Percentiles rank a stretch among this genome's conserved stretches.
phyloP scores from a whole-genome alignment of 2,888 invertebrate genomes.

The Cosmopolites sordidus region DNA sequence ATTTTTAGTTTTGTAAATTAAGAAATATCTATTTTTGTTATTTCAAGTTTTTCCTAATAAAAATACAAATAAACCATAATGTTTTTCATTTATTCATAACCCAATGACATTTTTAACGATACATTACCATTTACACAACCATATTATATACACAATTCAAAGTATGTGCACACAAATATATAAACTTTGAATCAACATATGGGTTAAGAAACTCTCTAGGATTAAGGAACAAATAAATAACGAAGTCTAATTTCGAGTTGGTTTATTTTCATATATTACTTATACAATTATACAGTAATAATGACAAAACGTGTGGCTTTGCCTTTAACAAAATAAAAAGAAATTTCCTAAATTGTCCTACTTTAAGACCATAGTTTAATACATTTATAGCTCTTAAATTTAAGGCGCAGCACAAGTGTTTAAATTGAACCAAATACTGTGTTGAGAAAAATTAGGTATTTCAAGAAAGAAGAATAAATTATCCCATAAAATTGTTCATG shows the following conservation, averaged over 20 bases:
- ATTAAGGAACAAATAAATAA: too few species aligned
- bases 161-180: too few species aligned
- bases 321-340: conserved; percentile 31
- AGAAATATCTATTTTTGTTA: too few species aligned
- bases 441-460: too few species aligned
- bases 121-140: too few species aligned
- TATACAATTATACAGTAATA: conserved; percentile 45
- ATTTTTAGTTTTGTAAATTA: background rate
- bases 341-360: conserved; percentile 39
- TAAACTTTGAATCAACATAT: too few species aligned
- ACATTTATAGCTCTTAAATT: conserved; percentile 43
- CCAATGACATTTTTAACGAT: background rate
- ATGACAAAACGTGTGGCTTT: conserved; percentile 32
- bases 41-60: too few species aligned
- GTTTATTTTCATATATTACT: conserved; percentile 42
- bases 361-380: conserved; percentile 39
- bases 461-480: too few species aligned
- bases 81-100: background rate
- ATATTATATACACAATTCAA: too few species aligned
- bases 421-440: background rate
- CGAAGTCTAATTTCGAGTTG: background rate
- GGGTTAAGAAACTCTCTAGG: too few species aligned
- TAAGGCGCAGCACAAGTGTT: conserved; percentile 43
- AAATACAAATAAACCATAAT: too few species aligned
- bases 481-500: too few species aligned